Evolutionary conservation across 2,113 vertebrate species (phyloP).

Genomic region (Dipodomys merriami): DNA sequence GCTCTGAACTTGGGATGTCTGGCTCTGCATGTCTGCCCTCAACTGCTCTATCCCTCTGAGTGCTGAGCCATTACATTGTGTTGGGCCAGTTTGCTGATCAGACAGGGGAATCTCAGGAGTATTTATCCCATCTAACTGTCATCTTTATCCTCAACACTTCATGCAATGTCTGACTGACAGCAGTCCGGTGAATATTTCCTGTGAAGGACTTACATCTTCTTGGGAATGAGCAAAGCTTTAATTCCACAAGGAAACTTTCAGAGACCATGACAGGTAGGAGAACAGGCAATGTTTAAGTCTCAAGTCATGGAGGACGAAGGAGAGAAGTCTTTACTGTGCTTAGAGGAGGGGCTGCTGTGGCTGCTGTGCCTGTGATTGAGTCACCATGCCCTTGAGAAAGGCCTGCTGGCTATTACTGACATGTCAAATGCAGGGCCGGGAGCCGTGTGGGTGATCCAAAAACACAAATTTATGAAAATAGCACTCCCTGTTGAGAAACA

Average conservation of each 20-base stretch:
- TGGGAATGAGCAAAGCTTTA: not conserved
- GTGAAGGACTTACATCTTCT: not conserved
- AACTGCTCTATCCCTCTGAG: not conserved
- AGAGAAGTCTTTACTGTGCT: not conserved
- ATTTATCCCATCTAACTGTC: not conserved
- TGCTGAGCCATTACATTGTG: not conserved
- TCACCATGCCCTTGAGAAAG: not conserved
- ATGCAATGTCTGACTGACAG: not conserved
- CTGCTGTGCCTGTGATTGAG: not conserved
- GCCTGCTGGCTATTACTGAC: slow-evolving; percentile 42
- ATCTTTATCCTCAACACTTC: not conserved
- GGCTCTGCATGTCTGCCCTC: not conserved
- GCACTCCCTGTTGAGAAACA: slow-evolving; percentile 67
- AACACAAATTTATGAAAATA: slow-evolving; percentile 76
- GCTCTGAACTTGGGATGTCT: slow-evolving; percentile 8
- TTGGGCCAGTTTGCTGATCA: not conserved
- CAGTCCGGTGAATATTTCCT: not conserved
- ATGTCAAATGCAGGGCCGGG: slow-evolving; percentile 20
- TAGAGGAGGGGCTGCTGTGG: not conserved
- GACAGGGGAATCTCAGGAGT: not conserved
- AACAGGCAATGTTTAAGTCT: not conserved
- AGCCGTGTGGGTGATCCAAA: slow-evolving; percentile 60
- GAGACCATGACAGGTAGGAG: not conserved
- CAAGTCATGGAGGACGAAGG: not conserved
- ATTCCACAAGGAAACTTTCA: not conserved